Evolutionary conservation across 1,140 invertebrate genomes (phyloP).

Genomic region (Neotoxoptera formosana): DNA sequence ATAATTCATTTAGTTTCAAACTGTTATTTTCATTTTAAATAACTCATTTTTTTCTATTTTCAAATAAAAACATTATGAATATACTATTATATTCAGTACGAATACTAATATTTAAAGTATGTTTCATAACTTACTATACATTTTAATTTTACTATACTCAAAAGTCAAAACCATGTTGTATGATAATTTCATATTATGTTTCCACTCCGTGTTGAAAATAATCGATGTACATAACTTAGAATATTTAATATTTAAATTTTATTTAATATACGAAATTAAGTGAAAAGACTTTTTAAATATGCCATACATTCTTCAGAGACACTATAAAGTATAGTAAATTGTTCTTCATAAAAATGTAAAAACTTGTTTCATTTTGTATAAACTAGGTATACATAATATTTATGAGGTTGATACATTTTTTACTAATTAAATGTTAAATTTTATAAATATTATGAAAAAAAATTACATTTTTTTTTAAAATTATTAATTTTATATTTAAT

Average conservation of each 20-base stretch:
- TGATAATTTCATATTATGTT: not conserved
- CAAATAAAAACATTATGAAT: not conserved
- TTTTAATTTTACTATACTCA: constrained; percentile 18
- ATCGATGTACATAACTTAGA: not conserved
- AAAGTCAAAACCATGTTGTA: not conserved
- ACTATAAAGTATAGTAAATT: not conserved
- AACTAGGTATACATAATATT: not conserved
- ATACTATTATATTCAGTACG: not conserved
- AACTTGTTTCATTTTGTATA: not conserved
- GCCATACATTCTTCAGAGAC: not conserved
- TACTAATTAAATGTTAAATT: too few relatives aligned
- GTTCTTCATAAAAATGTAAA: not conserved
- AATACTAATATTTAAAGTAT: not conserved
- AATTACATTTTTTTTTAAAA: not conserved
- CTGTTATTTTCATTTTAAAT: not conserved
- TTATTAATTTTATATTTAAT: not conserved
- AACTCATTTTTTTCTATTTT: not conserved
- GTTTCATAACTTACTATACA: not conserved
- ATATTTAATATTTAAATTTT: not conserved
- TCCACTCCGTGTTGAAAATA: not conserved
- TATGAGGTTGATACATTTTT: too few relatives aligned
- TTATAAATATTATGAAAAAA: too few relatives aligned
- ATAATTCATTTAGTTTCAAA: not conserved
- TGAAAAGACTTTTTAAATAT: not conserved
- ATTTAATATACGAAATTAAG: not conserved